Evolutionary conservation across 2,797 vertebrate species (phyloP), one percentile per base, ranked within the genome.

Genomic region (Sylvia borin): DNA sequence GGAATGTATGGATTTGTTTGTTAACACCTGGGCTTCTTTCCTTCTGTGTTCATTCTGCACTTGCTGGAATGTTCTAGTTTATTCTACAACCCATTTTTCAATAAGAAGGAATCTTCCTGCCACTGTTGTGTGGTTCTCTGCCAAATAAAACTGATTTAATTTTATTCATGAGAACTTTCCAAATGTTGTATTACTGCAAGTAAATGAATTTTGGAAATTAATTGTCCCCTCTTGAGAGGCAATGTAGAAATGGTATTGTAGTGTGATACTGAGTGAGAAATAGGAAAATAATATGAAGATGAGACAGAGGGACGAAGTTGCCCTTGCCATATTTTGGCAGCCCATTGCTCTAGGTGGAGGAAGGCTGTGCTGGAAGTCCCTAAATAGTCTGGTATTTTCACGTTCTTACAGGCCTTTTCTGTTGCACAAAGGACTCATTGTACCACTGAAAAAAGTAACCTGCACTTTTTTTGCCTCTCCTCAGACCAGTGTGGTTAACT

Each of bases 401-500:
- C 48, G 31, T 42, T 36, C 64, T 55, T 26, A 16, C 4, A 12
- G 32, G 18, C 51, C 34, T 68, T 4, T 72, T 54, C 27, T 74
- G 29, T n/a, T 71, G 64, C n/a, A 50, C 29, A 42, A 6, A 29
- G 26, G 26, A 31, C 68, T 74, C 29, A 6, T 22, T 34, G n/a
- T 24, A 54, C 12, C 2, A 0, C 20, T 34, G 22, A 25, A 73
- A 18, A 53, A 54, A 64, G 50, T 92, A 86, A 95, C 80, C 25
- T 67, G 42, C 15, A 3, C 14, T 26, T 48, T 55, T 29, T 42
- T 7, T n/a, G 14, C 18, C 26, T 60, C 71, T 73, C 3, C 96
- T 53, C 82, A 99, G 99, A 99, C 99, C 0, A 98, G 98, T 3
- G 99, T 99, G 93, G 99, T 99, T 65, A 99, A 99, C 97, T 99